Conservation (phyloP, 2,888 invertebrate species). For the Omphaloscelis lunosa region DNA sequence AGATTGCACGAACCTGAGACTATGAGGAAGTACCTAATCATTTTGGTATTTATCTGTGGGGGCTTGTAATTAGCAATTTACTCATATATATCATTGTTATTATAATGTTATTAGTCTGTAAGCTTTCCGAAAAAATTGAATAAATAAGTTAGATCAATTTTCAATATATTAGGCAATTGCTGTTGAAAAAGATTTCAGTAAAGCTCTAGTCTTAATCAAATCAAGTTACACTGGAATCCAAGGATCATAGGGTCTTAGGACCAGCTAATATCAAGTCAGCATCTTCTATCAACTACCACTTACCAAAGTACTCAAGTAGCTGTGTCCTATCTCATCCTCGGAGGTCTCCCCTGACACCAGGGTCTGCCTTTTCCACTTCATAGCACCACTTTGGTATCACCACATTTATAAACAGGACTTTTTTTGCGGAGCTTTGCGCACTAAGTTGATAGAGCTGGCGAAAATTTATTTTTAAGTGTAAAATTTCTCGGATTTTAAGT, state of each 20-base stretch:
- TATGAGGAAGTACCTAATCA: no score
- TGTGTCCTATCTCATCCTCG: constrained; percentile 88
- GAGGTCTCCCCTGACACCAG: constrained; percentile 87
- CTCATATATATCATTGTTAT: no score
- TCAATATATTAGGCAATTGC: neutral
- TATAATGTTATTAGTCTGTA: no score
- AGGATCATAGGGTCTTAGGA: neutral
- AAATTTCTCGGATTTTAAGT: constrained; percentile 4
- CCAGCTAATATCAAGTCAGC: neutral
- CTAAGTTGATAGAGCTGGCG: constrained; percentile 36
- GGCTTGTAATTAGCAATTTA: no score
- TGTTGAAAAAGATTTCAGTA: neutral
- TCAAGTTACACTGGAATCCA: neutral
- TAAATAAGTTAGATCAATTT: neutral
- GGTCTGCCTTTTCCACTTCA: constrained; percentile 82
- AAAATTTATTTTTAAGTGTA: constrained; percentile 26
- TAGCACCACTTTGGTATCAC: constrained; percentile 66
- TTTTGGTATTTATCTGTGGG: no score
- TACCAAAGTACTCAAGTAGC: constrained; percentile 87
- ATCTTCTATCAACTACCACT: constrained; percentile 68
- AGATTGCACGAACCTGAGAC: no score
- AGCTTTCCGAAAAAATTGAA: no score
- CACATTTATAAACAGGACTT: constrained; percentile 50
- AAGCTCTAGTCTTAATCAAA: neutral
- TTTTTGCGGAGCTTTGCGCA: constrained; percentile 44